Percentiles rank a stretch among this genome's conserved stretches.
These are phyloP conservation scores for Noctilio leporinus DNA, from an alignment of 2,113 vertebrate genomes.

Conservation along the genomic window DNA sequence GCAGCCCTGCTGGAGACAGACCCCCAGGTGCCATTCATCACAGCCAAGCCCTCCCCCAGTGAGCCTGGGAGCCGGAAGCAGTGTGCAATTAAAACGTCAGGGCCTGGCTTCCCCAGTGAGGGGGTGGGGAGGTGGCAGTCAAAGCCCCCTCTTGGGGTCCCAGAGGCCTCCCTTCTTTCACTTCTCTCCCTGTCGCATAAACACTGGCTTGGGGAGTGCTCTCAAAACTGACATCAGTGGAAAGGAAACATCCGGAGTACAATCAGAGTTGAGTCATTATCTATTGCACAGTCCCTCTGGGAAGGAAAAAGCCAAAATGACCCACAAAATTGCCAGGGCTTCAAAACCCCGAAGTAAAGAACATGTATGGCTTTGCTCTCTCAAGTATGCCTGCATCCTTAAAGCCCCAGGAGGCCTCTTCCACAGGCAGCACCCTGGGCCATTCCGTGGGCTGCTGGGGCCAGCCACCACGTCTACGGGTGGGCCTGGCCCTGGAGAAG, in stretches of 20 bases:
- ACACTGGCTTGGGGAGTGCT: background rate
- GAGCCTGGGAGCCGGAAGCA: background rate
- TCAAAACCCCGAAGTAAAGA: constrained; percentile 10
- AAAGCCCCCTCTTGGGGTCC: background rate
- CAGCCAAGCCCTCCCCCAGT: background rate
- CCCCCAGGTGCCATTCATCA: background rate
- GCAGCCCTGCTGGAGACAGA: background rate
- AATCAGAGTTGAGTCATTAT: constrained; percentile 47
- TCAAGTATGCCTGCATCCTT: fast-evolving
- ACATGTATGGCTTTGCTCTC: background rate
- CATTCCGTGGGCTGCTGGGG: background rate
- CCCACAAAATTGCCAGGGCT: constrained; percentile 30
- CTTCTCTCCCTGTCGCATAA: background rate
- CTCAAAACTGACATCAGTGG: constrained; percentile 6
- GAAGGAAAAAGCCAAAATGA: background rate
- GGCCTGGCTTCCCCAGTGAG: background rate
- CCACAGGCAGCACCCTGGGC: background rate
- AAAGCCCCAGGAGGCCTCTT: background rate
- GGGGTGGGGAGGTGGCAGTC: background rate
- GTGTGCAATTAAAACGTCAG: fast-evolving
- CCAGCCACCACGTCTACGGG: background rate
- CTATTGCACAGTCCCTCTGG: background rate
- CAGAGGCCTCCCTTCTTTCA: background rate
- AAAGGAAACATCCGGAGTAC: constrained; percentile 5
- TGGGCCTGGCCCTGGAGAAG: background rate